These are phyloP conservation scores for Drosophila albomicans DNA, from an alignment of 1,140 invertebrate genomes.

Conservation along the genomic window DNA sequence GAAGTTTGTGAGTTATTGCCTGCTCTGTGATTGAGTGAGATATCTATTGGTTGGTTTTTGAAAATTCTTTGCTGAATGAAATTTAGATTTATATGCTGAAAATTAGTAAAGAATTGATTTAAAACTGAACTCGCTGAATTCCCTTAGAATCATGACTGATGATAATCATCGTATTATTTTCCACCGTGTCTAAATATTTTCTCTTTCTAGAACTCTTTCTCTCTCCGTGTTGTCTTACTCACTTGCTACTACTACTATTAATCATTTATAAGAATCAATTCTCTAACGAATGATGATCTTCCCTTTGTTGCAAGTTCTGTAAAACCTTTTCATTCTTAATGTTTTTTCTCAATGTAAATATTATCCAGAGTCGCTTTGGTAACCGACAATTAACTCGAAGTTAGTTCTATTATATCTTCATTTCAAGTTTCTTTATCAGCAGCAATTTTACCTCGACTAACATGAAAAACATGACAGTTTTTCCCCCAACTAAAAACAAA, in stretches of 20 bases:
- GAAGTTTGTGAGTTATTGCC: neutral
- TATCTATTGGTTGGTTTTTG: neutral
- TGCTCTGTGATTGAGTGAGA: neutral
- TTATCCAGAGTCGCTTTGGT: slow-evolving; percentile 19
- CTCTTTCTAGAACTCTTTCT: neutral
- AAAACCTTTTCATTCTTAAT: slow-evolving; percentile 5
- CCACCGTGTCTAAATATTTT: neutral
- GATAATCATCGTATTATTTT: neutral
- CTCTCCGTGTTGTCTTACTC: neutral
- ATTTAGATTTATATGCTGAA: neutral
- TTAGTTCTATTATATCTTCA: slow-evolving; percentile 46
- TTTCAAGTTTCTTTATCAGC: slow-evolving; percentile 38
- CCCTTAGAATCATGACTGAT: neutral
- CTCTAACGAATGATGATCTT: slow-evolving; percentile 14
- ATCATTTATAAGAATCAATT: slow-evolving; percentile 5
- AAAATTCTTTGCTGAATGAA: neutral
- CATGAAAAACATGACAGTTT: slow-evolving; percentile 75
- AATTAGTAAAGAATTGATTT: no score
- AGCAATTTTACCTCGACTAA: slow-evolving; percentile 42
- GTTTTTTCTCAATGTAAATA: slow-evolving; percentile 21
- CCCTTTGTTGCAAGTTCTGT: slow-evolving; percentile 3
- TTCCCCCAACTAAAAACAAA: slow-evolving; percentile 51
- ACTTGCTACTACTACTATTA: neutral
- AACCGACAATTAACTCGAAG: slow-evolving; percentile 38
- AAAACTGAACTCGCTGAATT: no score